Evolutionary conservation across 2,888 invertebrate species (phyloP).

Genomic region (Allygus modestus): DNA sequence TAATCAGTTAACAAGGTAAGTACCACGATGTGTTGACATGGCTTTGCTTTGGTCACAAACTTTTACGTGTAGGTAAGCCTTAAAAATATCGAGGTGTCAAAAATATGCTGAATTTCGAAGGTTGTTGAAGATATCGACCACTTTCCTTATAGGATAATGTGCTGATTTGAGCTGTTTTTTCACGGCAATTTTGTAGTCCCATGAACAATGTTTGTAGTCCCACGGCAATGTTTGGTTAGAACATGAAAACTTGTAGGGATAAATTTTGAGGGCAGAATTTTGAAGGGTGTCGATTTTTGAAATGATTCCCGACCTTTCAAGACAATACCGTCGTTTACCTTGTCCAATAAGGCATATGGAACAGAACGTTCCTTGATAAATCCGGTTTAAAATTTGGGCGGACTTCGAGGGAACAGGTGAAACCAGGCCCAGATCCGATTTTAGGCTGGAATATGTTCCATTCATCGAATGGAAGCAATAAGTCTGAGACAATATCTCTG

Average conservation of each 20-base stretch:
- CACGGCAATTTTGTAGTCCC: slow-evolving; percentile 70
- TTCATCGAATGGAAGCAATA: neutral
- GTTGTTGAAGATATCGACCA: slow-evolving; percentile 67
- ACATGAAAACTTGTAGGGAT: no score
- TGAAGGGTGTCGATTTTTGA: slow-evolving; percentile 61
- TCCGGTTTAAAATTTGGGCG: slow-evolving; percentile 32
- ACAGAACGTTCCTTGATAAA: slow-evolving; percentile 66
- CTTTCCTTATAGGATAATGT: slow-evolving; percentile 71
- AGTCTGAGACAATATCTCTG: no score
- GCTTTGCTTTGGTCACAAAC: slow-evolving; percentile 66
- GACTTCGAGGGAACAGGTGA: neutral
- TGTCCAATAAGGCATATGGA: slow-evolving; percentile 64
- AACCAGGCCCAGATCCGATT: slow-evolving; percentile 37
- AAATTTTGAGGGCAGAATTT: neutral
- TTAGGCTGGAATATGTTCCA: slow-evolving; percentile 34
- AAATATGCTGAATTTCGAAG: slow-evolving; percentile 67
- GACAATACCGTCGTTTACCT: slow-evolving; percentile 64
- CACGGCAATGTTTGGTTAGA: no score
- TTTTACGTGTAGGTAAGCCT: slow-evolving; percentile 68
- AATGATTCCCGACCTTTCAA: slow-evolving; percentile 63
- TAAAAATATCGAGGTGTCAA: slow-evolving; percentile 66
- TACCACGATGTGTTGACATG: slow-evolving; percentile 65
- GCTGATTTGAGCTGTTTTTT: slow-evolving; percentile 67
- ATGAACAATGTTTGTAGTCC: slow-evolving; percentile 67
- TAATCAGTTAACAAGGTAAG: slow-evolving; percentile 51